Evolutionary conservation across 2,797 vertebrate genomes (phyloP), one percentile per base, ranked within the genome.

Genomic region (Huso huso): DNA sequence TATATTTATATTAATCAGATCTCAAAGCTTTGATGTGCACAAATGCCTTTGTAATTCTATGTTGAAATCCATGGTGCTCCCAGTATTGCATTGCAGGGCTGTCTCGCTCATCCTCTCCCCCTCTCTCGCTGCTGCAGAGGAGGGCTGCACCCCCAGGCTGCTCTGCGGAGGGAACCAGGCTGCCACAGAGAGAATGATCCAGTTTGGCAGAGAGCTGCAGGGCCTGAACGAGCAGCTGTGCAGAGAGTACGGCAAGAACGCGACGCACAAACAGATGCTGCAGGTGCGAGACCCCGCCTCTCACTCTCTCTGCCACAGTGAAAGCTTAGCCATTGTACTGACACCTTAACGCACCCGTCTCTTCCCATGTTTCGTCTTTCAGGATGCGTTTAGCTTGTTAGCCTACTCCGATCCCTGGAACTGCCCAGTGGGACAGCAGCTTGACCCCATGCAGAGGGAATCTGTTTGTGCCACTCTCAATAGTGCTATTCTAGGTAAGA

Each of bases 321-420:
- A 13, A 12, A 1, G 48, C 49, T 12, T 48, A 2, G 15, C 12
- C n/a, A 10, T 12, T 13, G 6, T 10, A 48, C 11, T 49, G 6
- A 18, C 10, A 6, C 52, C 49, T 51, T 50, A 12, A 51, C n/a
- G 12, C 49, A 18, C n/a, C 57, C 7, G 48, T 63, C 18, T 48
- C 10, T 23, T 58, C 10, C 11, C 51, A 37, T 4, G 55, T 67
- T 77, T 68, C 74, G 59, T 73, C 67, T 48, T 69, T n/a, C 77
- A 99, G 96, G 96, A 99, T 48, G 96, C 96, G 0, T 99, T 99
- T 80, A 99, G 96, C 85, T 90, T 99, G 77, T 82, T 99, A 75
- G 96, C 96, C 0, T 99, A 99, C 80, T 96, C 96, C 0, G 96
- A 99, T 76, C 96, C 96, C 7, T 99, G 96, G 96, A 96, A 87